phyloP scores from a whole-genome alignment of 2,888 invertebrate species.

The Acanthopleura granulata region DNA sequence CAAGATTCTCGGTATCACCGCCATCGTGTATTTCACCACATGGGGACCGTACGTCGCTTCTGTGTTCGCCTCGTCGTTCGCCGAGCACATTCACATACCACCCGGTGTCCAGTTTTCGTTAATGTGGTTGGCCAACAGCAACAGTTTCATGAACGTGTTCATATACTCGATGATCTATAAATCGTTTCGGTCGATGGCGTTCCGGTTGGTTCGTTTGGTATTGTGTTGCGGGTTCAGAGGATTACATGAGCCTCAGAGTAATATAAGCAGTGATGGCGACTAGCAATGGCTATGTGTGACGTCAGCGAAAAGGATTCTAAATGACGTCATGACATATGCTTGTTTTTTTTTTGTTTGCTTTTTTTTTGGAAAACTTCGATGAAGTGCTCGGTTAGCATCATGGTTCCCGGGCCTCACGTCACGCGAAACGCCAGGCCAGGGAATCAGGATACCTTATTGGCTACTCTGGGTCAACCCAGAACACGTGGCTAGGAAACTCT shows the following conservation, averaged over 20 bases:
- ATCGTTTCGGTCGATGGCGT: conserved; percentile 31
- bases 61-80: conserved; percentile 31
- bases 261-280: no score
- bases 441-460: no score
- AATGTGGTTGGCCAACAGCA: conserved; percentile 41
- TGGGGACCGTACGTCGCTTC: conserved; percentile 44
- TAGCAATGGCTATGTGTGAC: no score
- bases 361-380: no score
- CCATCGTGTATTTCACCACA: conserved; percentile 37
- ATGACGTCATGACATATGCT: no score
- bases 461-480: no score
- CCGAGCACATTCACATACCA: conserved; percentile 24
- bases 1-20: conserved; percentile 35
- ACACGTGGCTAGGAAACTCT: no score
- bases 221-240: neutral
- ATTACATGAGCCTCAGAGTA: neutral
- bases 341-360: no score
- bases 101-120: conserved; percentile 30
- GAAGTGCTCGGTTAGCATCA: no score
- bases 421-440: no score
- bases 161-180: conserved; percentile 38
- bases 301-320: no score
- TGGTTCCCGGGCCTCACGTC: no score
- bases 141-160: conserved; percentile 45
- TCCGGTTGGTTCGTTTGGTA: neutral